Percentiles rank a stretch among this genome's conserved stretches.
Evolutionary conservation across 2,888 invertebrate genomes (phyloP).

Genomic region (Mesopsocus fuscifrons): DNA sequence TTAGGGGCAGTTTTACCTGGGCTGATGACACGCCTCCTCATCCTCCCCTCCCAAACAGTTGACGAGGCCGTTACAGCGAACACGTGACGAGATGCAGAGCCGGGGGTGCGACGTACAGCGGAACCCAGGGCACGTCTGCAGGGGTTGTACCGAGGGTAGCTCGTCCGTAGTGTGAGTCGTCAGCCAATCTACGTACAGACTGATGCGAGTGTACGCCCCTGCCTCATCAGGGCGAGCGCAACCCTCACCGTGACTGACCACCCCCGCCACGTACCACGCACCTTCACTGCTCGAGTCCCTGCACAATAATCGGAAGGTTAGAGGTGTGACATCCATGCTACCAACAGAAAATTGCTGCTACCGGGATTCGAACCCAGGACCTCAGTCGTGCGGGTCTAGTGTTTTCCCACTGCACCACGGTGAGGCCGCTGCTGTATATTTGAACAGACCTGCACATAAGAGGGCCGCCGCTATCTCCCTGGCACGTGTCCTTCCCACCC

Average conservation of each 20-base stretch:
- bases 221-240: conserved; percentile 63
- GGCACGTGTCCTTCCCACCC: conserved; percentile 71
- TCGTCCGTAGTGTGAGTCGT: conserved; percentile 36
- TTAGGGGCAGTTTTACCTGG: too few species aligned
- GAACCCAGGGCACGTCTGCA: conserved; percentile 50
- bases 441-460: conserved; percentile 41
- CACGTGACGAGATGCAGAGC: conserved; percentile 43
- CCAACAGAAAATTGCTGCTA: too few species aligned
- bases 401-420: too few species aligned
- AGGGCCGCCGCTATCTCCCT: conserved; percentile 73
- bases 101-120: conserved; percentile 42
- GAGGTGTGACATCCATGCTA: too few species aligned
- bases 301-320: conserved; percentile 8
- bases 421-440: neutral
- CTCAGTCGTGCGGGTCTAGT: too few species aligned
- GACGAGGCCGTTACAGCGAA: conserved; percentile 49
- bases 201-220: conserved; percentile 65
- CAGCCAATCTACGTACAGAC: conserved; percentile 58
- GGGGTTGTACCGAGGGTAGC: conserved; percentile 31
- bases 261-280: conserved; percentile 65
- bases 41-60: conserved; percentile 68
- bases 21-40: too few species aligned
- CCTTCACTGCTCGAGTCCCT: conserved; percentile 39
- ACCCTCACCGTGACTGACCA: conserved; percentile 75
- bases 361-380: too few species aligned